Evolutionary conservation across 2,888 invertebrate species (phyloP).

Genomic region (Pollenia labialis): DNA sequence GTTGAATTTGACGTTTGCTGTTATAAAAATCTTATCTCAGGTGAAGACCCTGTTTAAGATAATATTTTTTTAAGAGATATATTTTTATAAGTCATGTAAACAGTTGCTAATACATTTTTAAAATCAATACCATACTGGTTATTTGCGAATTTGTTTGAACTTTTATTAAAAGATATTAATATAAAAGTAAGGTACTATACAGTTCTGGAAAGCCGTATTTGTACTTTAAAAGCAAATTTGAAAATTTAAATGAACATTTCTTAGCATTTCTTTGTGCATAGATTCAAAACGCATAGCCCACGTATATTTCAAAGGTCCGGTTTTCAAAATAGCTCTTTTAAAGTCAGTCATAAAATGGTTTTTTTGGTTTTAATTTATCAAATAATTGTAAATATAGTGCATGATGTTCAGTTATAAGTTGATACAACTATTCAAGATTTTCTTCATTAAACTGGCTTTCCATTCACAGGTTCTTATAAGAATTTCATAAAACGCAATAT

Average conservation of each 20-base stretch:
- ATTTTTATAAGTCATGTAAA: constrained; percentile 27
- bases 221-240: constrained; percentile 47
- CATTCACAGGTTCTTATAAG: constrained; percentile 26
- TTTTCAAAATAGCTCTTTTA: constrained; percentile 40
- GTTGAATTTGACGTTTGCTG: too few species aligned
- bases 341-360: constrained; percentile 65
- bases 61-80: constrained; percentile 31
- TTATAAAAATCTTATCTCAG: too few species aligned
- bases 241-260: constrained; percentile 40
- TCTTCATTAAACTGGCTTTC: constrained; percentile 44
- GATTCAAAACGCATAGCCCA: constrained; percentile 62
- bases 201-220: constrained; percentile 51
- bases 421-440: constrained; percentile 42
- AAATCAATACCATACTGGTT: constrained; percentile 18
- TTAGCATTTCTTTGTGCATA: constrained; percentile 50
- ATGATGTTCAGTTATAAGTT: constrained; percentile 64
- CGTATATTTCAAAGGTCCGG: constrained; percentile 60
- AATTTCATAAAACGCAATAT: too few species aligned
- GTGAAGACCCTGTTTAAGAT: too few species aligned
- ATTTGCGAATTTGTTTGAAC: constrained; percentile 2
- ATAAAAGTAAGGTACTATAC: constrained; percentile 34
- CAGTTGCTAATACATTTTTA: constrained; percentile 23
- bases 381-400: constrained; percentile 50
- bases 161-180: constrained; percentile 30
- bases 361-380: constrained; percentile 64